Percentiles rank a stretch among this genome's conserved stretches.
These are phyloP conservation scores for Eupithecia inturbata DNA, from an alignment of 2,888 invertebrate species.

Conservation along the genomic window DNA sequence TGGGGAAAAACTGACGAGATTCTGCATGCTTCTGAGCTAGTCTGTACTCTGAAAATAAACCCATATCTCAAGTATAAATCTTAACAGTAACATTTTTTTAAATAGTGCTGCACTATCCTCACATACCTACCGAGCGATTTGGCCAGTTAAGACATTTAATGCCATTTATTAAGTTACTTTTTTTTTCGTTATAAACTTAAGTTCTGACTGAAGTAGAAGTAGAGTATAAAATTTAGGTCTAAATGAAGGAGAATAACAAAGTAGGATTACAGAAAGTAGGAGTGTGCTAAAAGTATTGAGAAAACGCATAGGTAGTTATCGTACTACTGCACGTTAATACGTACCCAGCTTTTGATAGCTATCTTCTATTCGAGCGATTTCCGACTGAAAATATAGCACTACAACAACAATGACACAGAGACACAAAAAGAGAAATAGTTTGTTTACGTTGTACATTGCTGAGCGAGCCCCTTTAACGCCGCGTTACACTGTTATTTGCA, in stretches of 20 bases:
- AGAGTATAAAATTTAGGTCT: not conserved
- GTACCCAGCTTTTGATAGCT: conserved; percentile 72
- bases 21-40: conserved; percentile 65
- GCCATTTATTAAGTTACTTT: too few species aligned
- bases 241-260: not conserved
- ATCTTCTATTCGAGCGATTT: conserved; percentile 75
- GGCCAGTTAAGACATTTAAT: not conserved
- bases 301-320: not conserved
- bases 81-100: not conserved
- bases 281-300: not conserved
- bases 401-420: conserved; percentile 75
- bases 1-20: conserved; percentile 73
- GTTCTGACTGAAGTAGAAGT: conserved; percentile 7
- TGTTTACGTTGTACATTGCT: conserved; percentile 79
- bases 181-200: too few species aligned
- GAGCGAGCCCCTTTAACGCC: conserved; percentile 55
- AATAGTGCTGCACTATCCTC: not conserved
- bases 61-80: not conserved
- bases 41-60: conserved; percentile 69
- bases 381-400: conserved; percentile 78
- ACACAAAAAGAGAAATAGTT: conserved; percentile 76
- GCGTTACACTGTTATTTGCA: conserved; percentile 61
- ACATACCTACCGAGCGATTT: not conserved
- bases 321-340: conserved; percentile 38
- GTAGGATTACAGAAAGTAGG: too few species aligned